phyloP scores from a whole-genome alignment of 2,888 invertebrate genomes.

The Monoplex corrugatus region DNA sequence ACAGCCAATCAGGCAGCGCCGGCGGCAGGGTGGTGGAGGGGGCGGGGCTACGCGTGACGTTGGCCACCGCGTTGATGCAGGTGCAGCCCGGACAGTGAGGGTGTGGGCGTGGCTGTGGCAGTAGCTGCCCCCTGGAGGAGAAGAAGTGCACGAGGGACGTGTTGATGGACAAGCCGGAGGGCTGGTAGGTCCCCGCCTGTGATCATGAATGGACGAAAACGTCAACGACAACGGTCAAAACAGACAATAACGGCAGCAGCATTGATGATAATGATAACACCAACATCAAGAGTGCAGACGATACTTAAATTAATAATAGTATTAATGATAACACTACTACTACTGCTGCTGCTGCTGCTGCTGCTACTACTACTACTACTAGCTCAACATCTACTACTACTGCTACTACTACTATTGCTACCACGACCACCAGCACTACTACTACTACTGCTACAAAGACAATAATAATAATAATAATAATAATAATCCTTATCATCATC shows the following conservation, averaged over 20 bases:
- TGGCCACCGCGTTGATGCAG: conserved; percentile 60
- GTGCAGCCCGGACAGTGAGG: conserved; percentile 60
- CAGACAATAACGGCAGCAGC: not conserved
- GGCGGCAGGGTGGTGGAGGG: not conserved
- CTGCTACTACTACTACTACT: too few relatives aligned
- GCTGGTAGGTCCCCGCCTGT: conserved; percentile 51
- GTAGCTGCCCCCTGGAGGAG: conserved; percentile 50
- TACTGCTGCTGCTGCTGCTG: too few relatives aligned
- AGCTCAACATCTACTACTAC: too few relatives aligned
- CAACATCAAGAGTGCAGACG: not conserved
- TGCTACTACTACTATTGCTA: too few relatives aligned
- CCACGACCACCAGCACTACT: too few relatives aligned
- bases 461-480: too few relatives aligned
- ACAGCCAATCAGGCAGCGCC: conserved; percentile 56
- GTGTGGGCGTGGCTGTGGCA: conserved; percentile 34
- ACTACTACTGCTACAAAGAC: too few relatives aligned
- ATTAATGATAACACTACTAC: too few relatives aligned
- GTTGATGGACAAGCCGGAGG: conserved; percentile 43
- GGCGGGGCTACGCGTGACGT: conserved; percentile 44
- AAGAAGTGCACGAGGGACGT: conserved; percentile 48
- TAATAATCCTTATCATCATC: not conserved
- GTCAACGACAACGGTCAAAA: not conserved
- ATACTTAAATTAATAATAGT: too few relatives aligned
- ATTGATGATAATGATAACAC: not conserved
- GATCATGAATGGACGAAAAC: too few relatives aligned